phyloP scores from a whole-genome alignment of 2,888 invertebrate species.

The Gandaritis pyraliata region DNA sequence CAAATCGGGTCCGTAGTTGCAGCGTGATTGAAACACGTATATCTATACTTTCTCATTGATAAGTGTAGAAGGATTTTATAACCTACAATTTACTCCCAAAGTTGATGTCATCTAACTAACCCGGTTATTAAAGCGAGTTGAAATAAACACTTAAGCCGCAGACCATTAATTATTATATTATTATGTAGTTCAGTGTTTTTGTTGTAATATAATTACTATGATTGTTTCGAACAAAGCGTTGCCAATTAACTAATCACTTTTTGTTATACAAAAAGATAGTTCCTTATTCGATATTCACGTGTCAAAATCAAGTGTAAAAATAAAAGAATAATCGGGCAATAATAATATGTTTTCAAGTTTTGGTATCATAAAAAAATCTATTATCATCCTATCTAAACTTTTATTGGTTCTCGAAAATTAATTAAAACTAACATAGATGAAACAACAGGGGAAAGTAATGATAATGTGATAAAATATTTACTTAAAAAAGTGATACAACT shows the following conservation, averaged over 20 bases:
- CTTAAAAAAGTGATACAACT: too few species aligned
- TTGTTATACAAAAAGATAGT: slow-evolving; percentile 20
- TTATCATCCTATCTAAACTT: too few species aligned
- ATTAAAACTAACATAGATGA: too few species aligned
- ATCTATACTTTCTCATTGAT: too few species aligned
- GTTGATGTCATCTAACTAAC: slow-evolving; percentile 13
- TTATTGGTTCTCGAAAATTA: too few species aligned
- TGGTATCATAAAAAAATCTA: not conserved
- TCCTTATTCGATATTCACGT: slow-evolving; percentile 25
- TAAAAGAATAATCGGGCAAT: not conserved
- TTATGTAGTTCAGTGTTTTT: slow-evolving; percentile 32
- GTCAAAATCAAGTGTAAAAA: slow-evolving; percentile 4
- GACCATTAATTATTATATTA: slow-evolving; percentile 25
- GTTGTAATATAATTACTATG: slow-evolving; percentile 14
- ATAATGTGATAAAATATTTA: too few species aligned
- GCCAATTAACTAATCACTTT: slow-evolving; percentile 27
- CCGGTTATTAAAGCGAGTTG: slow-evolving; percentile 1
- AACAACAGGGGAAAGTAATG: too few species aligned
- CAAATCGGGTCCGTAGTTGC: too few species aligned
- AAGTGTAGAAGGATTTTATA: too few species aligned
- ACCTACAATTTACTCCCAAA: too few species aligned
- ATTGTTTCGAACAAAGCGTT: slow-evolving; percentile 27
- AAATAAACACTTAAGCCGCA: slow-evolving; percentile 10
- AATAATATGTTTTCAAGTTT: not conserved
- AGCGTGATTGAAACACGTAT: too few species aligned